Evolutionary conservation across 1,140 invertebrate species (phyloP).

Genomic region (Delia radicum): DNA sequence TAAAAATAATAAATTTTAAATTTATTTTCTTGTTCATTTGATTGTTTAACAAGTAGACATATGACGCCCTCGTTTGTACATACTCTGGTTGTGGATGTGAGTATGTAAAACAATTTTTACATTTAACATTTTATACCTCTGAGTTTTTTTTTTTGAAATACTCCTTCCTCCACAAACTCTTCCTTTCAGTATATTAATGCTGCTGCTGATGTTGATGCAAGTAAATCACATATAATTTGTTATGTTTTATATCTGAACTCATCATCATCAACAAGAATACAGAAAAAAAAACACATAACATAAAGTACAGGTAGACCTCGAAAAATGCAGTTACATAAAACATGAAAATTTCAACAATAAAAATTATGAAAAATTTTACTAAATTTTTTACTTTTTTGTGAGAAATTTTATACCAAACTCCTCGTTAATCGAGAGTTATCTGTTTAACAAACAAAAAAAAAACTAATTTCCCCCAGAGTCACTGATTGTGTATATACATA

Average conservation of each 20-base stretch:
- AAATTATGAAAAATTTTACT: neutral
- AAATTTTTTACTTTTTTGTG: no score
- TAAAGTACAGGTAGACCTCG: no score
- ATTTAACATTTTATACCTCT: neutral
- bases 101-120: neutral
- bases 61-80: neutral
- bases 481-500: no score
- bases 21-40: constrained; percentile 18
- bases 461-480: no score
- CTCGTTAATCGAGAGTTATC: no score
- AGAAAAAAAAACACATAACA: no score
- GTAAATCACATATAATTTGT: constrained; percentile 24
- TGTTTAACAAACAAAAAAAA: no score
- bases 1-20: constrained; percentile 13
- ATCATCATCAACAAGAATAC: constrained; percentile 11
- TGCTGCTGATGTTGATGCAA: neutral
- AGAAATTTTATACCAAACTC: no score
- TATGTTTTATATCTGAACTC: constrained; percentile 22
- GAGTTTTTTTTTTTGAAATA: neutral
- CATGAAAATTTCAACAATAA: neutral
- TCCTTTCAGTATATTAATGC: neutral
- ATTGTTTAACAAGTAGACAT: constrained; percentile 15
- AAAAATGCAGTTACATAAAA: neutral
- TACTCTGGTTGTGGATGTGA: neutral
- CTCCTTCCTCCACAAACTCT: neutral